Evolutionary conservation across 1,140 invertebrate species (phyloP).

Genomic region (Hermetia illucens): DNA sequence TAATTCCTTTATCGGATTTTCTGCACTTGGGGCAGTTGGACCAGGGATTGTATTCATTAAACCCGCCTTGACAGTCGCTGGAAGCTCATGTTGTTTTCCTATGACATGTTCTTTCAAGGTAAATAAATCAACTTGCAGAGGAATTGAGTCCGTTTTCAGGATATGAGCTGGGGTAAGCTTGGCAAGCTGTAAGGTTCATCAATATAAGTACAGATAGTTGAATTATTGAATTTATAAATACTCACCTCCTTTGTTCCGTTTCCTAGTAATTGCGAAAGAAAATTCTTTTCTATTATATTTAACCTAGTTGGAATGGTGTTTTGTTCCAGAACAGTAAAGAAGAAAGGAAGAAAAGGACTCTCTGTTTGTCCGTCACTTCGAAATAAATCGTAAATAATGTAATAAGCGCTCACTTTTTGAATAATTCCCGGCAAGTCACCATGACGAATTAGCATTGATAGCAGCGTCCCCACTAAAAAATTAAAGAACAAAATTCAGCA

Average conservation of each 20-base stretch:
- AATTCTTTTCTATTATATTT: slow-evolving; percentile 4
- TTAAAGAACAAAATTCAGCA: too few species aligned
- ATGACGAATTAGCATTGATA: slow-evolving; percentile 3
- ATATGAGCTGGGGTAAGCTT: slow-evolving; percentile 4
- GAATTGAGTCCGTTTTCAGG: slow-evolving; percentile 1
- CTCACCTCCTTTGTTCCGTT: slow-evolving; percentile 4
- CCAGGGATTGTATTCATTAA: slow-evolving; percentile 2
- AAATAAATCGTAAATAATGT: slow-evolving; percentile 6
- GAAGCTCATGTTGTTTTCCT: slow-evolving; percentile 3
- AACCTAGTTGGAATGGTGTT: neutral
- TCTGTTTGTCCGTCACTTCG: slow-evolving; percentile 2
- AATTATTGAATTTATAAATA: neutral
- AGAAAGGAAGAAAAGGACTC: slow-evolving; percentile 1
- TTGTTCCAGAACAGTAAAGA: neutral
- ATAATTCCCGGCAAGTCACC: slow-evolving; percentile 6
- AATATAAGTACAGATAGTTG: neutral
- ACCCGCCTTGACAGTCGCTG: neutral
- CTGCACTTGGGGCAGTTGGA: slow-evolving; percentile 5
- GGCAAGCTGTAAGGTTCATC: slow-evolving; percentile 1
- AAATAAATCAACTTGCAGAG: neutral
- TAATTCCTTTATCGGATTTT: slow-evolving; percentile 13
- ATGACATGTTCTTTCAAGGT: slow-evolving; percentile 1
- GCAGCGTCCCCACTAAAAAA: slow-evolving; percentile 5
- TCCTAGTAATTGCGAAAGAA: slow-evolving; percentile 3
- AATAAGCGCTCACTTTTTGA: slow-evolving; percentile 4